phyloP scores from a whole-genome alignment of 1,140 invertebrate genomes.

The Brachionus rubens region DNA sequence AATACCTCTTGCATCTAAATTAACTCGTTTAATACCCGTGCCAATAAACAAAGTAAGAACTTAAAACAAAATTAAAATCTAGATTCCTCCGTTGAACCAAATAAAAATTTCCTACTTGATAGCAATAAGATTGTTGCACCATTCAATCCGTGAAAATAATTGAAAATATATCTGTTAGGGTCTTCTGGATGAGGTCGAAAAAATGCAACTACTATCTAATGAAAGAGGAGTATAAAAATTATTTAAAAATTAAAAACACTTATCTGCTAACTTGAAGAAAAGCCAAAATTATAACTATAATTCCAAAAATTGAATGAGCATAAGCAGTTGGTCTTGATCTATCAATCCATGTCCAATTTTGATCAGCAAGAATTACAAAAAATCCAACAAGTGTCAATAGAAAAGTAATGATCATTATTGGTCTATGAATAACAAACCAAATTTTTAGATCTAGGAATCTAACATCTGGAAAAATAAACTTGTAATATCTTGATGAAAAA shows the following conservation, averaged over 20 bases:
- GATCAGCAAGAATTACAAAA: conserved; percentile 12
- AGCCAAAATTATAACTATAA: neutral
- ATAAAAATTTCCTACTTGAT: neutral
- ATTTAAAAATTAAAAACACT: neutral
- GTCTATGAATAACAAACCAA: conserved; percentile 41
- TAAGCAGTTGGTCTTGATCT: neutral
- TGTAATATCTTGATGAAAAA: neutral
- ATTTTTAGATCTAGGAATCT: conserved; percentile 34
- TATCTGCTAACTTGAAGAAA: conserved; percentile 16
- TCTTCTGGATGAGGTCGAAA: conserved; percentile 33
- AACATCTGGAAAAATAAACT: conserved; percentile 34
- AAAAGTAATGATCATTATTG: neutral
- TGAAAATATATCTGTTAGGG: neutral
- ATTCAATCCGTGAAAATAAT: conserved; percentile 32
- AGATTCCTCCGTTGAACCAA: neutral
- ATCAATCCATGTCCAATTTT: conserved; percentile 40
- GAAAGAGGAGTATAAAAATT: neutral
- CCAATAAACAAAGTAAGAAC: conserved; percentile 20
- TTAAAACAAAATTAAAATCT: neutral
- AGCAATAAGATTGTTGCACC: neutral
- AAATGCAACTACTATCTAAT: conserved; percentile 4
- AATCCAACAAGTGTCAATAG: conserved; percentile 9
- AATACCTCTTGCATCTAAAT: neutral
- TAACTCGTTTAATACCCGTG: neutral
- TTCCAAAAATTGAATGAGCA: conserved; percentile 36